phyloP scores from a whole-genome alignment of 2,888 invertebrate genomes.

The Lathronympha strigana region DNA sequence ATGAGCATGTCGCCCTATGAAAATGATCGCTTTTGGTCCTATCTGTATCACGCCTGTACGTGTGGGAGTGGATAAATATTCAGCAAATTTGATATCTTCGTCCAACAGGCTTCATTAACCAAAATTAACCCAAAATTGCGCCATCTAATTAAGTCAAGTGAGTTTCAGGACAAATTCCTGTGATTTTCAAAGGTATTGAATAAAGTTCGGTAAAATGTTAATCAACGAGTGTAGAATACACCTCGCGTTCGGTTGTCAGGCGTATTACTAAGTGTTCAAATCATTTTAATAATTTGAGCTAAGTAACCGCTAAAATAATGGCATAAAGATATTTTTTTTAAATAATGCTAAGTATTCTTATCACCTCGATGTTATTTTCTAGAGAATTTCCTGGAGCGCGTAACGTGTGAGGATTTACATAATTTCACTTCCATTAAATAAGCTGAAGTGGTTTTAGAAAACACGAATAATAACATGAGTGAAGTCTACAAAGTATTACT shows the following conservation, averaged over 20 bases:
- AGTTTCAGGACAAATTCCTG: slow-evolving; percentile 13
- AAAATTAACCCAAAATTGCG: slow-evolving; percentile 11
- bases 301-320: not conserved
- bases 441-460: not conserved
- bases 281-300: not conserved
- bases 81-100: slow-evolving; percentile 6
- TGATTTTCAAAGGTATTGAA: not conserved
- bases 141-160: slow-evolving; percentile 16
- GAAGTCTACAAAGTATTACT: not conserved
- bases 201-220: slow-evolving; percentile 9
- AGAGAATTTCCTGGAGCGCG: not conserved
- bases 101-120: not conserved
- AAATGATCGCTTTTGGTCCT: not conserved
- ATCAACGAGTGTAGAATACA: slow-evolving; percentile 2
- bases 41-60: not conserved
- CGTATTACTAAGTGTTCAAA: too few relatives aligned
- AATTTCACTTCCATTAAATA: not conserved
- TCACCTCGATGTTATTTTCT: not conserved
- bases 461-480: not conserved
- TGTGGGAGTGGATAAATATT: slow-evolving; percentile 20
- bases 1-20: too few relatives aligned
- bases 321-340: not conserved
- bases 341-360: not conserved
- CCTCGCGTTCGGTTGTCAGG: not conserved
- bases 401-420: not conserved